These are phyloP conservation scores for Pectinophora gossypiella DNA, from an alignment of 1,140 invertebrate species.

Conservation along the genomic window DNA sequence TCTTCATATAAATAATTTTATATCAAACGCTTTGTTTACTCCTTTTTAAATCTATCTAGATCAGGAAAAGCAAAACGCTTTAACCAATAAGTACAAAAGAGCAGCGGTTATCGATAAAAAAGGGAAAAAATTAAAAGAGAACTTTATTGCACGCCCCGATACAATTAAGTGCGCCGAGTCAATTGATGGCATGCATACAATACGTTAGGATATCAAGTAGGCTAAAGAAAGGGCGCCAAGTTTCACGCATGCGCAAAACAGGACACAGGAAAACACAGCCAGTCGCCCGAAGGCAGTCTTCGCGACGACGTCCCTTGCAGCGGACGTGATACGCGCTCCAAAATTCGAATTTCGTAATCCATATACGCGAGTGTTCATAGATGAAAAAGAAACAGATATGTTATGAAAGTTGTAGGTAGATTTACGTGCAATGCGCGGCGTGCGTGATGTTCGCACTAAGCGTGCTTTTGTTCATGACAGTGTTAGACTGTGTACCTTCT, in stretches of 20 bases:
- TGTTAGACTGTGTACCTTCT: conserved; percentile 58
- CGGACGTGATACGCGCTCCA: conserved; percentile 24
- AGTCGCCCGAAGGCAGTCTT: conserved; percentile 54
- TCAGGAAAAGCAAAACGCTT: too few relatives aligned
- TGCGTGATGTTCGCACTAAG: conserved; percentile 54
- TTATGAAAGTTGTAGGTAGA: conserved; percentile 35
- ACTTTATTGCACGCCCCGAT: conserved; percentile 11
- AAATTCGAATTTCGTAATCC: conserved; percentile 3
- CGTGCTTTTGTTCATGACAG: conserved; percentile 53
- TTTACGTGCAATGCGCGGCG: conserved; percentile 49
- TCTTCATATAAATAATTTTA: too few relatives aligned
- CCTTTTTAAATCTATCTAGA: too few relatives aligned
- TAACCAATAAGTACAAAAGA: too few relatives aligned
- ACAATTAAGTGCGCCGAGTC: conserved; percentile 63
- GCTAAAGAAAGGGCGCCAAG: conserved; percentile 66
- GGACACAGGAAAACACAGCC: conserved; percentile 28
- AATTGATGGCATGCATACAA: conserved; percentile 58
- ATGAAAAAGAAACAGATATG: too few relatives aligned
- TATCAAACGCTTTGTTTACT: too few relatives aligned
- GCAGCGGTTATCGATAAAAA: too few relatives aligned
- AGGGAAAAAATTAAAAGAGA: not conserved
- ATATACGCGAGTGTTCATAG: conserved; percentile 31
- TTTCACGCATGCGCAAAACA: conserved; percentile 47
- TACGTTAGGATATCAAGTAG: conserved; percentile 47
- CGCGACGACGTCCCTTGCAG: conserved; percentile 25